Percentiles rank a stretch among this genome's conserved stretches.
These are phyloP conservation scores for Globodera rostochiensis DNA, from an alignment of 1,140 invertebrate species.

Conservation along the genomic window DNA sequence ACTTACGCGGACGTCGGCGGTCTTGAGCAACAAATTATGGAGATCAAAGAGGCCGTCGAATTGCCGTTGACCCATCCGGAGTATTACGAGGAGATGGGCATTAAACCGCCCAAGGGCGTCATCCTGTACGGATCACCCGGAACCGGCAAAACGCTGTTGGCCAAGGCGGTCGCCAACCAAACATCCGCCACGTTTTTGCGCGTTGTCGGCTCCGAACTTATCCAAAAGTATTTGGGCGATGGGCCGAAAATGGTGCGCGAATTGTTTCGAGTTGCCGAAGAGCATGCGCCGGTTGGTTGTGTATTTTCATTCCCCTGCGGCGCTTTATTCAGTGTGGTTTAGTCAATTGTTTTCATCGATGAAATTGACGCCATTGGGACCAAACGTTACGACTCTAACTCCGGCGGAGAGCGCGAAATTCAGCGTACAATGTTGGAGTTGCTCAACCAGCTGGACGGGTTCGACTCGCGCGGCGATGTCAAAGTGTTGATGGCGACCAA, in stretches of 20 bases:
- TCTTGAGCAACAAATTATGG: constrained; percentile 98
- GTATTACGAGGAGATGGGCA: constrained; percentile 99
- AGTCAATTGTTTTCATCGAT: constrained; percentile 98
- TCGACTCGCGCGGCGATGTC: constrained; percentile 92
- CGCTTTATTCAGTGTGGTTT: constrained; percentile 17
- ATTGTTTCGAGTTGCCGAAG: constrained; percentile 95
- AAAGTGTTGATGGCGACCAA: constrained; percentile 99
- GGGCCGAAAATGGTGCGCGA: constrained; percentile 97
- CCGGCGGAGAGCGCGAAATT: constrained; percentile 98
- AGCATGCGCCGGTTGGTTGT: constrained; percentile 81
- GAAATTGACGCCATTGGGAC: constrained; percentile 99
- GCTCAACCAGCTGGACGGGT: constrained; percentile 97
- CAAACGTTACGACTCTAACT: constrained; percentile 97
- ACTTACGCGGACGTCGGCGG: constrained; percentile 99
- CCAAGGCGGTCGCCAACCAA: constrained; percentile 99
- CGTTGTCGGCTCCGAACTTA: constrained; percentile 97
- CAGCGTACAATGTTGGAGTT: constrained; percentile 99
- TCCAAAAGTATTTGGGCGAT: constrained; percentile 99
- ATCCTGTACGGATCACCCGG: constrained; percentile 97
- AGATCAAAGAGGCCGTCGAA: constrained; percentile 99
- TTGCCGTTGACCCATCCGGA: constrained; percentile 97
- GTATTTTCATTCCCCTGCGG: neutral
- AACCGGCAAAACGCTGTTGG: constrained; percentile 95
- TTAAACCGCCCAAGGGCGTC: constrained; percentile 98
- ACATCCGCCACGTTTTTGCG: constrained; percentile 97